Conservation (phyloP, 64 coral and sea anemone genomes). For the Anthopleura sola region DNA sequence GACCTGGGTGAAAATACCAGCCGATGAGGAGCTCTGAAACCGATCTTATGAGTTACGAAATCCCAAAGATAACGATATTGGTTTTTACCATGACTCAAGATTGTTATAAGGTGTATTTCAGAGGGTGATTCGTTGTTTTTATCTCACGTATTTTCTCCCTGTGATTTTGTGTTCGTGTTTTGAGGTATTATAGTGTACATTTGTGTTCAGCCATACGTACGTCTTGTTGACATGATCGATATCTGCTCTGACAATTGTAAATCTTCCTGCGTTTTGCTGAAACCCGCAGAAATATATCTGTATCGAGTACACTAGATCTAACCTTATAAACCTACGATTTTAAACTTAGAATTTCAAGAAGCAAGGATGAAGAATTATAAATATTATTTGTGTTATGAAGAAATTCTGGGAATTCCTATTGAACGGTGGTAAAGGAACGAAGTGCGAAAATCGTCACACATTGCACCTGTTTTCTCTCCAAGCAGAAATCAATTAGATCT, state of each 20-base stretch:
- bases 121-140: not conserved
- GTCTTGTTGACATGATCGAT: constrained; percentile 2
- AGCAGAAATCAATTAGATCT: constrained; percentile 13
- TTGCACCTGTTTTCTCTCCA: constrained; percentile 3
- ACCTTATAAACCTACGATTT: not conserved
- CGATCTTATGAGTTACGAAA: not conserved
- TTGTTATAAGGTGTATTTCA: not conserved
- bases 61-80: not conserved
- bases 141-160: not conserved
- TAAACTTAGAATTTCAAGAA: not conserved
- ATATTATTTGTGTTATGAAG: not conserved
- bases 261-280: not conserved
- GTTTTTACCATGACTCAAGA: not conserved
- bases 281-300: constrained; percentile 1
- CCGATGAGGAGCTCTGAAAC: not conserved
- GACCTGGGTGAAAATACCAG: not conserved
- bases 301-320: not conserved
- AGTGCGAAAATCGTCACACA: not conserved
- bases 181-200: not conserved
- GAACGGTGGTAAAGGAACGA: not conserved
- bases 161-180: not conserved
- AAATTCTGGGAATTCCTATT: not conserved
- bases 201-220: not conserved
- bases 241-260: not conserved
- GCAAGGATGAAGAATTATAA: not conserved